Evolutionary conservation across 2,888 invertebrate genomes (phyloP).

Genomic region (Flabesymbios commensalis): DNA sequence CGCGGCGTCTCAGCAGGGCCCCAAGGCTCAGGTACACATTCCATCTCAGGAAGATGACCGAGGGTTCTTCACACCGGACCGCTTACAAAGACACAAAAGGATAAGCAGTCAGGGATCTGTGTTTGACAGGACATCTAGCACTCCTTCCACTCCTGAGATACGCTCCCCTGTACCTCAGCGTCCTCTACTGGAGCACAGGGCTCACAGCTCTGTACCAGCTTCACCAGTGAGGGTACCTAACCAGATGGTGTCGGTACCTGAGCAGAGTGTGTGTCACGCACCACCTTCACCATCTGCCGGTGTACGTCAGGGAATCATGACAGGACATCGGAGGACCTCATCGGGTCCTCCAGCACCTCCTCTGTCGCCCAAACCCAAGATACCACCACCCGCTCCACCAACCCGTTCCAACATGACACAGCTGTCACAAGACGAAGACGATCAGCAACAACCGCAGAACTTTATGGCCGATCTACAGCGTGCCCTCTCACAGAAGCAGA

Average conservation of each 20-base stretch:
- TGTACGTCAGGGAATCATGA: neutral
- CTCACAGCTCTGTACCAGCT: neutral
- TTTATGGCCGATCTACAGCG: slow-evolving; percentile 29
- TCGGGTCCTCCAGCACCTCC: slow-evolving; percentile 1
- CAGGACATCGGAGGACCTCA: neutral
- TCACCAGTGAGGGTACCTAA: neutral
- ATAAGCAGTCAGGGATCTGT: no score
- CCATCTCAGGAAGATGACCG: no score
- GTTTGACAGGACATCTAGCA: no score
- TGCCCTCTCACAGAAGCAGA: slow-evolving; percentile 29
- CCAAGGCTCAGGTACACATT: no score
- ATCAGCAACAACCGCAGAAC: slow-evolving; percentile 7
- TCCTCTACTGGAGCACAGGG: neutral
- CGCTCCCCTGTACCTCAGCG: neutral
- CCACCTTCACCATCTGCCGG: neutral
- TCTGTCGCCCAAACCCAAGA: neutral
- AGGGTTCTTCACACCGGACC: no score
- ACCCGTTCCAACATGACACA: slow-evolving; percentile 20
- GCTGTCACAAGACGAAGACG: slow-evolving; percentile 14
- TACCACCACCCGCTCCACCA: slow-evolving; percentile 26
- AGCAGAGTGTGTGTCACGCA: neutral
- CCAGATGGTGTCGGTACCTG: no score
- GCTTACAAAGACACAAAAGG: no score
- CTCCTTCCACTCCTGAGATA: neutral
- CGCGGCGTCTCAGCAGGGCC: no score